Evolutionary conservation across 53 echinoderm and acorn worm species (phyloP), one percentile per base, ranked within the genome.

Genomic region (Apostichopus leukothele): DNA sequence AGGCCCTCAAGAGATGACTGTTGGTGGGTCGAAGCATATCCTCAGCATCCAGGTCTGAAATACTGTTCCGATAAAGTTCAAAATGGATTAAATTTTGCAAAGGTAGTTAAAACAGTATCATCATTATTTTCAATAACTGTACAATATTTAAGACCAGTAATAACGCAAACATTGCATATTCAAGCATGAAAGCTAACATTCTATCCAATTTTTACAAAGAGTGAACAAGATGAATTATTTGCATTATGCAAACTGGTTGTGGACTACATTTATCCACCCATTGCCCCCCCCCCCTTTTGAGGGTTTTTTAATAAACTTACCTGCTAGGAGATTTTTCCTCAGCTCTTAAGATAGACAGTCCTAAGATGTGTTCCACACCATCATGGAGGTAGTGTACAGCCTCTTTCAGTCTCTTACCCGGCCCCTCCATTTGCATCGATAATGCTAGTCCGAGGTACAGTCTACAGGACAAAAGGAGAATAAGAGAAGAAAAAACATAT

Each of bases 401-500:
- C 81, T 96, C 96, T 67, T 93, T 95, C 66, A 52, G 81, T 75
- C 60, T 95, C 75, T 75, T 79, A 59, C 96, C 95, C 8, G 92
- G 86, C n/a, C 95, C 95, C 84, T 79, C 86, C 79, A 87, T 90
- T 84, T 96, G 96, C 66, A 90, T 90, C 57, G 91, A 91, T 20
- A 96, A 52, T 19, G 92, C 95, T 51, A 96, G 87, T n/a, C 96
- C 96, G 12, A 96, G 91, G 90, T 95, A 96, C 66, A 96, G 91
- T 66, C 96, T 96, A 73, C 14, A 16, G 20, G 27, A 89, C 53
- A 23, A 7, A 84, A 84, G 53, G 39, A 39, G 3, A 87, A 73
- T 8, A 50, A 87, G 50, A 39, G 9, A 39, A 73, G 16, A 25
- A 1, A 4, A 51, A 51, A 52, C 53, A 12, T 83, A n/a, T 13